Percentiles rank a stretch among this genome's conserved stretches.
phyloP scores from a whole-genome alignment of 2,888 invertebrate species.

The Leptinotarsa peninsularis region DNA sequence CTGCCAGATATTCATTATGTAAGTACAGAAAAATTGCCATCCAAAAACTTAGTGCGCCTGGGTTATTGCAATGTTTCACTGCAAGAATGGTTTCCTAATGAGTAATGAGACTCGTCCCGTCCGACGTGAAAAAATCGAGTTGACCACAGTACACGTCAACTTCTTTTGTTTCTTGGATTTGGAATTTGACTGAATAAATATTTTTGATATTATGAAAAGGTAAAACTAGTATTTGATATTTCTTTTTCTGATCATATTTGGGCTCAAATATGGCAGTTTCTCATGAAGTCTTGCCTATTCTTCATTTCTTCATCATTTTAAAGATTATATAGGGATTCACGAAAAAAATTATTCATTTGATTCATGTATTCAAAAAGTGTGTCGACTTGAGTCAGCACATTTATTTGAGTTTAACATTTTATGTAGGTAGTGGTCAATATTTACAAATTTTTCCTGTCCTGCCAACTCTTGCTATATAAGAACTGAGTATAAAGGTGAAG shows the following conservation, averaged over 20 bases:
- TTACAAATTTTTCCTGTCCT: slow-evolving; percentile 4
- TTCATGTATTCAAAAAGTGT: slow-evolving; percentile 3
- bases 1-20: slow-evolving; percentile 43
- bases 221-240: not conserved
- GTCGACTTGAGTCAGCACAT: slow-evolving; percentile 7
- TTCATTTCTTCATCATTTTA: not conserved
- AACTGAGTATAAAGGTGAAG: not conserved
- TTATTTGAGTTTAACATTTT: slow-evolving; percentile 1
- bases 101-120: slow-evolving; percentile 36
- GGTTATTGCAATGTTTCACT: slow-evolving; percentile 33
- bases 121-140: slow-evolving; percentile 44
- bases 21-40: slow-evolving; percentile 42
- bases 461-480: not conserved
- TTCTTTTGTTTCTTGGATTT: slow-evolving; percentile 40
- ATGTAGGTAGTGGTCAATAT: not conserved
- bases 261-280: not conserved
- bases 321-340: not conserved
- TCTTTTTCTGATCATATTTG: not conserved
- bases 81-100: slow-evolving; percentile 41
- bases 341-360: not conserved
- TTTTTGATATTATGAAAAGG: not conserved
- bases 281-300: not conserved
- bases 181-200: slow-evolving; percentile 2
- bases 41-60: slow-evolving; percentile 42
- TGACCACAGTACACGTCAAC: slow-evolving; percentile 47